Base-by-base conservation (phyloP, 2,797 vertebrate genomes). In the Fundulus diaphanus region DNA sequence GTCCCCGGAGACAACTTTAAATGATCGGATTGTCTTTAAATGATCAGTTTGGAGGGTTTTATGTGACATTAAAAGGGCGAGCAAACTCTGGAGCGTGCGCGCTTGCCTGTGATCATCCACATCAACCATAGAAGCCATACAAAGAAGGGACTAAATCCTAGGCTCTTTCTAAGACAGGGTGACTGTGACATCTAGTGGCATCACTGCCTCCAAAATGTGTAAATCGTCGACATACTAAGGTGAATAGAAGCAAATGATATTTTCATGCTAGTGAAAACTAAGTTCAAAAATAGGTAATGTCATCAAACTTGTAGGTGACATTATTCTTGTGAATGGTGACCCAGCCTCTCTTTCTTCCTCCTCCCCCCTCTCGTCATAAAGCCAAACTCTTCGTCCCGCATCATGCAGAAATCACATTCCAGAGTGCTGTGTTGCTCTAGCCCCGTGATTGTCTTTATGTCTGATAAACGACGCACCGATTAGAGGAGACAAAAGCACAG, bases 381-480 rank as follows among this genome's bases (percentile, higher is more conserved):
- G 89, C 89, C 92, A 92, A 89, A 88, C 91, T 88, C 73, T 87
- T 88, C 80, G 79, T 79, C 88, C 90, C 86, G 90, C 87, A 84
- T 90, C 93, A 95, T 93, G 93, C 93, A 92, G 82, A 89, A 87
- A 79, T 82, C 79, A 82, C 90, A 93, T 93, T 93, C 87, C 81
- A 84, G 86, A 87, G 87, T 88, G 90, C 76, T 80, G 85, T 83
- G 85, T 74, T 77, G 81, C n/a, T 73, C 59, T 75, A 87, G 82
- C 87, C 83, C 85, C 76, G 84, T 89, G 86, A 88, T 79, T 89
- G 87, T 88, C 86, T 80, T 59, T 82, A 85, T 81, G 76, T 85
- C 82, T 88, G 78, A 87, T 85, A 79, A 90, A 87, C 91, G 88
- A 87, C 85, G 77, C 86, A 86, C 51, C 8, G 78, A 82, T 81